Evolutionary conservation across 2,888 invertebrate species (phyloP).

Genomic region (Odontomyia ornata): DNA sequence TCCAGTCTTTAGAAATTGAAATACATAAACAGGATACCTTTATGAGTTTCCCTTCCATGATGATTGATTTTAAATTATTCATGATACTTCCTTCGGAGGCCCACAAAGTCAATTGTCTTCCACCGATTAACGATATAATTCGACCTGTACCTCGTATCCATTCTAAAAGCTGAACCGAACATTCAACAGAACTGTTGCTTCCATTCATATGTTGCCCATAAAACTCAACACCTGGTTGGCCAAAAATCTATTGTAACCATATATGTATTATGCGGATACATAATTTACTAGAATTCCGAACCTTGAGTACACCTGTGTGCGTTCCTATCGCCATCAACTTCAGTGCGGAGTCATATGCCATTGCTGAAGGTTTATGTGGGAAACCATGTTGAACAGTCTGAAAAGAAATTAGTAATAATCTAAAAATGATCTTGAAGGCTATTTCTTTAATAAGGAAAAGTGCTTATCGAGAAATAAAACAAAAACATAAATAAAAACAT

Average conservation of each 20-base stretch:
- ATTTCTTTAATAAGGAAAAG: too few species aligned
- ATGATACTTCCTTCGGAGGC: constrained; percentile 87
- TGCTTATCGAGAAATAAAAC: too few species aligned
- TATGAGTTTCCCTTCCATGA: constrained; percentile 90
- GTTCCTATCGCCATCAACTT: constrained; percentile 92
- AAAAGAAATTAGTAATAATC: constrained; percentile 58
- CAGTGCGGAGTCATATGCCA: constrained; percentile 91
- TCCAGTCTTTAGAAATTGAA: constrained; percentile 79
- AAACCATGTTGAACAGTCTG: constrained; percentile 98
- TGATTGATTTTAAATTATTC: constrained; percentile 80
- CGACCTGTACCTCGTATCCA: constrained; percentile 78
- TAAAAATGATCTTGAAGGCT: too few species aligned
- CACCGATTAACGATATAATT: constrained; percentile 87
- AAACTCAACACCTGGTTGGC: constrained; percentile 92
- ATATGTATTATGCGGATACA: too few species aligned
- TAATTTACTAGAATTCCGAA: constrained; percentile 20
- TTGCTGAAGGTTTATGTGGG: constrained; percentile 92
- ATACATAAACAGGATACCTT: constrained; percentile 89
- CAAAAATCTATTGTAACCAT: constrained; percentile 73
- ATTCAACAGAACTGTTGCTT: constrained; percentile 67
- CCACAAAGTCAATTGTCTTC: constrained; percentile 96
- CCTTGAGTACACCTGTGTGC: constrained; percentile 88
- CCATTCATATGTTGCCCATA: constrained; percentile 80
- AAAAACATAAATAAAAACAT: too few species aligned
- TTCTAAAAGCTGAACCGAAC: constrained; percentile 77